These are phyloP conservation scores for Trimorus sp. DNA, from an alignment of 2,888 invertebrate species.

Conservation along the genomic window DNA sequence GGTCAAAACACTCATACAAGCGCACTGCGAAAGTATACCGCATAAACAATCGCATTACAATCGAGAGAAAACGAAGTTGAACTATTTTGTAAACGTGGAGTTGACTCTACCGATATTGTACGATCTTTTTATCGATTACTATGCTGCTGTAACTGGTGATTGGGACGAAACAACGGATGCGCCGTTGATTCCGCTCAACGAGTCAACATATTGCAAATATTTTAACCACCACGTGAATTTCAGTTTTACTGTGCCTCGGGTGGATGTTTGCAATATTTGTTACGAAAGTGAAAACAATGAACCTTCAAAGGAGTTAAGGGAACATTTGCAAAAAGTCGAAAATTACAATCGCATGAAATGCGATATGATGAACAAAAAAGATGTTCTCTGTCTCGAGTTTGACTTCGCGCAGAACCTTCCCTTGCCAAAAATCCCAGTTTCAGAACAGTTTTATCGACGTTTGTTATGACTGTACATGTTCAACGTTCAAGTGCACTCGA, in stretches of 20 bases:
- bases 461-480: slow-evolving; percentile 31
- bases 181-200: not conserved
- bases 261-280: slow-evolving; percentile 40
- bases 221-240: slow-evolving; percentile 53
- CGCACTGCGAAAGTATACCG: slow-evolving; percentile 30
- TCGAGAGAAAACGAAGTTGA: slow-evolving; percentile 22
- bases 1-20: slow-evolving; percentile 30
- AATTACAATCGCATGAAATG: slow-evolving; percentile 21
- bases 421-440: slow-evolving; percentile 50
- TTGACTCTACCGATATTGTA: slow-evolving; percentile 36
- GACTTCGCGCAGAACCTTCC: slow-evolving; percentile 50
- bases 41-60: slow-evolving; percentile 30
- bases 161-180: not conserved
- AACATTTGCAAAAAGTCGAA: slow-evolving; percentile 16
- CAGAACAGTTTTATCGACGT: slow-evolving; percentile 45
- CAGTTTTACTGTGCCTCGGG: slow-evolving; percentile 28
- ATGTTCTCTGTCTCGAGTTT: slow-evolving; percentile 35
- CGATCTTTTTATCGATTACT: slow-evolving; percentile 40
- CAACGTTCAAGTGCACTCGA: slow-evolving; percentile 47
- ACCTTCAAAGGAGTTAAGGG: not conserved
- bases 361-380: slow-evolving; percentile 30
- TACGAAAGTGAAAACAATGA: slow-evolving; percentile 22
- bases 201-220: slow-evolving; percentile 40
- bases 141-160: slow-evolving; percentile 16
- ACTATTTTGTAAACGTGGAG: slow-evolving; percentile 38